phyloP scores from a whole-genome alignment of 2,888 invertebrate species.

The Clepsis dumicolana region DNA sequence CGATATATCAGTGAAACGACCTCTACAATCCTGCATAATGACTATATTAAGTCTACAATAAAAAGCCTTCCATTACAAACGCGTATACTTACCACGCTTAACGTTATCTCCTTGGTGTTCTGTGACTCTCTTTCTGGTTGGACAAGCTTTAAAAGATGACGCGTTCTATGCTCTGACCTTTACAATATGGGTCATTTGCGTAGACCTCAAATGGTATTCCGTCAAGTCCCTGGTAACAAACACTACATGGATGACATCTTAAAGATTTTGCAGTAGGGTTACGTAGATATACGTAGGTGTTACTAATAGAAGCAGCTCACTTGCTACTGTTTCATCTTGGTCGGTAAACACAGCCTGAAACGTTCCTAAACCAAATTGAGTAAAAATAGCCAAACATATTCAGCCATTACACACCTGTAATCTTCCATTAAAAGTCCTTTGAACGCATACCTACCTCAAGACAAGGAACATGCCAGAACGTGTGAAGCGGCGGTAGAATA shows the following conservation, averaged over 20 bases:
- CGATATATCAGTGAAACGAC: not conserved
- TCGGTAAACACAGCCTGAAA: too few species aligned
- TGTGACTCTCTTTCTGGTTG: not conserved
- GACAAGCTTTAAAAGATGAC: not conserved
- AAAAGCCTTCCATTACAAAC: not conserved
- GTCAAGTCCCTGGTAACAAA: too few species aligned
- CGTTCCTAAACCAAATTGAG: not conserved
- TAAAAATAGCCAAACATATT: not conserved
- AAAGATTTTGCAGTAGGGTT: too few species aligned
- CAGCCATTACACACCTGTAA: slow-evolving; percentile 18
- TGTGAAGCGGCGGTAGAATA: slow-evolving; percentile 26
- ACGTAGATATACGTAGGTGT: too few species aligned
- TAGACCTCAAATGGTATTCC: not conserved
- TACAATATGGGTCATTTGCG: not conserved
- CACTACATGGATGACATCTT: too few species aligned
- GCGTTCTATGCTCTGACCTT: not conserved
- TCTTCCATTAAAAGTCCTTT: slow-evolving; percentile 34
- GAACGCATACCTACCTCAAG: slow-evolving; percentile 27
- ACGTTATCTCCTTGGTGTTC: not conserved
- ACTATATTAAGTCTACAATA: not conserved
- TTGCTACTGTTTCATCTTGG: too few species aligned
- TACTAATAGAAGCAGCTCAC: too few species aligned
- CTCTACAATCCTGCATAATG: not conserved
- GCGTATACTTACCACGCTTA: too few species aligned
- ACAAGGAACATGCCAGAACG: slow-evolving; percentile 20